Conservation (phyloP, 2,113 vertebrate species). For the Ochotona curzoniae region DNA sequence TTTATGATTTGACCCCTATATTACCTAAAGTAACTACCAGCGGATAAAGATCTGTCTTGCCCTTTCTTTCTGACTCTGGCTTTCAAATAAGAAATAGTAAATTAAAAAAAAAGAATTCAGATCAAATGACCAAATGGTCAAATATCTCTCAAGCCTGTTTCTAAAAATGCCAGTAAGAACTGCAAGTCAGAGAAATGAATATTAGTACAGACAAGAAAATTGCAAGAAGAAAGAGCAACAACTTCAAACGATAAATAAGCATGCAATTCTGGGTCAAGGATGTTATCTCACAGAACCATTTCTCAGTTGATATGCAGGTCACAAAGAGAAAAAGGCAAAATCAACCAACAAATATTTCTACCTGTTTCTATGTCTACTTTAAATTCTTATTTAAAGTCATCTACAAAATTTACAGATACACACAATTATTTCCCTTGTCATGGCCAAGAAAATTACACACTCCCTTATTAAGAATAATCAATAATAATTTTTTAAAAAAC, state of each 20-base stretch:
- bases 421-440: conserved; percentile 29
- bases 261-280: not conserved
- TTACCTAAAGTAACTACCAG: too few relatives aligned
- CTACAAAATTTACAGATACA: conserved; percentile 36
- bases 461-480: too few relatives aligned
- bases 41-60: too few relatives aligned
- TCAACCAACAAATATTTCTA: not conserved
- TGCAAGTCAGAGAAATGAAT: not conserved
- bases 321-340: not conserved
- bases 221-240: not conserved
- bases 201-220: not conserved
- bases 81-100: too few relatives aligned
- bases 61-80: too few relatives aligned
- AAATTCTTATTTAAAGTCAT: conserved; percentile 41
- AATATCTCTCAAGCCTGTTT: not conserved
- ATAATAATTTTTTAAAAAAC: too few relatives aligned
- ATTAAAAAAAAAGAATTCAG: too few relatives aligned
- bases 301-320: not conserved
- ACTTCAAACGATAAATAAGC: not conserved
- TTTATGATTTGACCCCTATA: too few relatives aligned
- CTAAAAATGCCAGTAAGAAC: conserved; percentile 11
- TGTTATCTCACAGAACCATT: not conserved
- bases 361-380: not conserved
- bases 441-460: not conserved
- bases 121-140: too few relatives aligned